phyloP scores from a whole-genome alignment of 2,113 vertebrate genomes.

The Perca flavescens region DNA sequence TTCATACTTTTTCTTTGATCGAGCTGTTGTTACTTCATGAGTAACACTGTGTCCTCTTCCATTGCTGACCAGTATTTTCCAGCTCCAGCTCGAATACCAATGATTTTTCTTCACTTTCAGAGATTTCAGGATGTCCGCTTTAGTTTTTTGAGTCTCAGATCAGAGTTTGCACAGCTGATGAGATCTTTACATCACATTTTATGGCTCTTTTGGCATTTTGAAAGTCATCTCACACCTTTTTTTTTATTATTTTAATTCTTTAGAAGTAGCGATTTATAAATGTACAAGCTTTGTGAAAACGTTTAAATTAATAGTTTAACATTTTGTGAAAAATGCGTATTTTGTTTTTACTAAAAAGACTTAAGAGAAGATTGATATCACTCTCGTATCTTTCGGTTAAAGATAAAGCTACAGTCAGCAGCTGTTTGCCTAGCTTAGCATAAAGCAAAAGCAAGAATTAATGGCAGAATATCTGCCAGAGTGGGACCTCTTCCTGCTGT shows the following conservation, averaged over 20 bases:
- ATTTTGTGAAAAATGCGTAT: not conserved
- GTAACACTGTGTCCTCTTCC: not conserved
- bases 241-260: not conserved
- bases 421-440: too few species aligned
- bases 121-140: not conserved
- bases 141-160: not conserved
- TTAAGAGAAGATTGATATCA: too few species aligned
- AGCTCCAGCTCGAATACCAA: constrained; percentile 11
- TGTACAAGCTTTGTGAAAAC: not conserved
- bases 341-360: too few species aligned
- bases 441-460: too few species aligned
- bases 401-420: not conserved
- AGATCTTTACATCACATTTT: not conserved
- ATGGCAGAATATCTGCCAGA: too few species aligned
- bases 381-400: not conserved
- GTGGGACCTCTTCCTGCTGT: too few species aligned
- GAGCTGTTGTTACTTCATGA: not conserved
- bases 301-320: not conserved
- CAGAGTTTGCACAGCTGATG: constrained; percentile 9
- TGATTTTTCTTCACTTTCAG: constrained; percentile 4
- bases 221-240: not conserved
- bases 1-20: not conserved
- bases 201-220: not conserved
- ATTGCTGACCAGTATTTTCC: not conserved
- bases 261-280: not conserved